These are phyloP conservation scores for Theocolax elegans DNA, from an alignment of 1,140 invertebrate species.

Conservation along the genomic window DNA sequence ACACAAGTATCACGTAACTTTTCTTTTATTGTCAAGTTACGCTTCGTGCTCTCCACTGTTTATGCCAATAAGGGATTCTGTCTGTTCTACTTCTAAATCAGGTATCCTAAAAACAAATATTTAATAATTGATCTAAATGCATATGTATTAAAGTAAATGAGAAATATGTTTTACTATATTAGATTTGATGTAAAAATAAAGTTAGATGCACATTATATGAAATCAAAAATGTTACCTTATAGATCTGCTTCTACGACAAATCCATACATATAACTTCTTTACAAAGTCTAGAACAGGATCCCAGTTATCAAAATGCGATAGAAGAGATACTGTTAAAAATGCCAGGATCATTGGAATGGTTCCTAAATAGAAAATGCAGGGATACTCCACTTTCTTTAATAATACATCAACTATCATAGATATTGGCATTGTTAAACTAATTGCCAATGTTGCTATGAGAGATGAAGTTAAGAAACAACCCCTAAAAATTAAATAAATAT, in stretches of 20 bases:
- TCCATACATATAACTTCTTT: conserved; percentile 72
- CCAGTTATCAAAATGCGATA: conserved; percentile 87
- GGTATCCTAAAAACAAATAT: conserved; percentile 68
- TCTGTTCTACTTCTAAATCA: conserved; percentile 77
- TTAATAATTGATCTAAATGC: background rate
- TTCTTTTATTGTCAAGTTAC: conserved; percentile 63
- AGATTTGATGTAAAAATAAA: too few species aligned
- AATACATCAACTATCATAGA: conserved; percentile 85
- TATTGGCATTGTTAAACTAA: conserved; percentile 87
- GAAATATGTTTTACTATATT: too few species aligned
- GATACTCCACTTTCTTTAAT: conserved; percentile 79
- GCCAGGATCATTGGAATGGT: conserved; percentile 82
- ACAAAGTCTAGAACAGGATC: conserved; percentile 80
- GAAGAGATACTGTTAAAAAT: conserved; percentile 79
- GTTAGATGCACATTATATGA: too few species aligned
- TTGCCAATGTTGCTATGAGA: conserved; percentile 83
- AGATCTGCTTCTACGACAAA: conserved; percentile 66
- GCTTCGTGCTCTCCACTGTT: conserved; percentile 71
- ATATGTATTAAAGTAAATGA: too few species aligned
- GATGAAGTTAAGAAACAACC: conserved; percentile 91
- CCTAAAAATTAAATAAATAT: conserved; percentile 68
- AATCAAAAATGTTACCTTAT: conserved; percentile 69
- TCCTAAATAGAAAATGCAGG: conserved; percentile 83
- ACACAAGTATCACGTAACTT: conserved; percentile 43
- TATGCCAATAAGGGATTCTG: conserved; percentile 78